Conservation (phyloP, 2,797 vertebrate species). For the Eulemur albifrons region DNA sequence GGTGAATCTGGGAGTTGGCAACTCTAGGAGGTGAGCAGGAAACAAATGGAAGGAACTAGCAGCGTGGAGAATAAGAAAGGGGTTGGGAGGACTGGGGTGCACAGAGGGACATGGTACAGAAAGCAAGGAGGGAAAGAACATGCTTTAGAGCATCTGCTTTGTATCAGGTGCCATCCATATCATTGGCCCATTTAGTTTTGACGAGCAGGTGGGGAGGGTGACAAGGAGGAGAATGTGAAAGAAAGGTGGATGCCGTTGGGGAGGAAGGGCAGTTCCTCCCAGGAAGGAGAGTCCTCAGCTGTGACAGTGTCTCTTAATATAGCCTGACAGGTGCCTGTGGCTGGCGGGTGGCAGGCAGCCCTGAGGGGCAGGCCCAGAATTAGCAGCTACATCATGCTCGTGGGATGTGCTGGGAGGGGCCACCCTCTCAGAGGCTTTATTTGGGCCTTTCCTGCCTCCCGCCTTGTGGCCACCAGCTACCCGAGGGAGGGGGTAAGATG, state of each 20-base stretch:
- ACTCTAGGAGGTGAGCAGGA: background rate
- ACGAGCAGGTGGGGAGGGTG: background rate
- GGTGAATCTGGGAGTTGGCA: background rate
- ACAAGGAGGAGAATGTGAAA: slow-evolving; percentile 19
- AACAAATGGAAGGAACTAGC: background rate
- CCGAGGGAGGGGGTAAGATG: slow-evolving; percentile 25
- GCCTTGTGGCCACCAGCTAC: slow-evolving; percentile 56
- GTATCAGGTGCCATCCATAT: background rate
- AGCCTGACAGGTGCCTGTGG: slow-evolving; percentile 79
- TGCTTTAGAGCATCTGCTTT: background rate
- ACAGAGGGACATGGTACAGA: background rate
- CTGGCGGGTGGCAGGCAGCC: slow-evolving; percentile 76
- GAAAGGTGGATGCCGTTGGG: background rate
- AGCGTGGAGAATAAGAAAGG: background rate
- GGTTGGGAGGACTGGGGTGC: background rate
- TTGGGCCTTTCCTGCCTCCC: slow-evolving; percentile 77
- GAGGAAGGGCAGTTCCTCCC: slow-evolving; percentile 65
- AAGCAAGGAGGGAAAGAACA: background rate
- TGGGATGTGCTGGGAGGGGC: slow-evolving; percentile 78
- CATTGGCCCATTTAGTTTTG: background rate
- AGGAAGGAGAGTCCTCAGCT: slow-evolving; percentile 70
- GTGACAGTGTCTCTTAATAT: slow-evolving; percentile 80
- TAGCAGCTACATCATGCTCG: slow-evolving; percentile 80
- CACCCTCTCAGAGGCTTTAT: slow-evolving; percentile 77
- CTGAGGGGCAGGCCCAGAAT: slow-evolving; percentile 77